Conservation (phyloP, 2,888 invertebrate genomes). For the Terebella lapidaria region DNA sequence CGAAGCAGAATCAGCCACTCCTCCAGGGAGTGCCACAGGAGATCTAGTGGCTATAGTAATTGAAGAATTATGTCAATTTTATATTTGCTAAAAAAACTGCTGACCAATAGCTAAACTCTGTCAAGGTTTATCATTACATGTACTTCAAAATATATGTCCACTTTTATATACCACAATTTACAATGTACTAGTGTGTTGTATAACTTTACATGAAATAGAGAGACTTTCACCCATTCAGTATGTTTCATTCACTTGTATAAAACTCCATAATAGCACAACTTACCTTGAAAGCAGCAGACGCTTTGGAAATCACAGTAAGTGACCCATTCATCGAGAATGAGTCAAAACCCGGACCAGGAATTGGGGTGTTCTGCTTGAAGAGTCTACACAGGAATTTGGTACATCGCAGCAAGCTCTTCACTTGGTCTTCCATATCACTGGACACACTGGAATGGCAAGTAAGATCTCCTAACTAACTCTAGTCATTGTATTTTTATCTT, state of each 20-base stretch:
- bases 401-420: constrained; percentile 34
- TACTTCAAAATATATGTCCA: no score
- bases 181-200: no score
- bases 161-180: no score
- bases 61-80: constrained; percentile 1
- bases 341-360: constrained; percentile 19
- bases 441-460: constrained; percentile 37
- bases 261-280: no score
- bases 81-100: no score
- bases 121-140: no score
- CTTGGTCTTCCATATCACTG: constrained; percentile 33
- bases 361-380: constrained; percentile 23
- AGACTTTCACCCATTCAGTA: no score
- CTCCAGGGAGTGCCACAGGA: constrained; percentile 43
- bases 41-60: constrained; percentile 34
- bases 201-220: no score
- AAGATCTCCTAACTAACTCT: no score
- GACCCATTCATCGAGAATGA: constrained; percentile 17
- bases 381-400: constrained; percentile 32
- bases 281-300: constrained; percentile 29
- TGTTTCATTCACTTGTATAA: no score
- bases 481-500: no score
- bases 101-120: no score
- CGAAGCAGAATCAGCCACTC: constrained; percentile 42
- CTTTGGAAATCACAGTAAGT: constrained; percentile 11